These are phyloP conservation scores for Mionectes macconnelli DNA, from an alignment of 2,113 vertebrate genomes.

Conservation along the genomic window DNA sequence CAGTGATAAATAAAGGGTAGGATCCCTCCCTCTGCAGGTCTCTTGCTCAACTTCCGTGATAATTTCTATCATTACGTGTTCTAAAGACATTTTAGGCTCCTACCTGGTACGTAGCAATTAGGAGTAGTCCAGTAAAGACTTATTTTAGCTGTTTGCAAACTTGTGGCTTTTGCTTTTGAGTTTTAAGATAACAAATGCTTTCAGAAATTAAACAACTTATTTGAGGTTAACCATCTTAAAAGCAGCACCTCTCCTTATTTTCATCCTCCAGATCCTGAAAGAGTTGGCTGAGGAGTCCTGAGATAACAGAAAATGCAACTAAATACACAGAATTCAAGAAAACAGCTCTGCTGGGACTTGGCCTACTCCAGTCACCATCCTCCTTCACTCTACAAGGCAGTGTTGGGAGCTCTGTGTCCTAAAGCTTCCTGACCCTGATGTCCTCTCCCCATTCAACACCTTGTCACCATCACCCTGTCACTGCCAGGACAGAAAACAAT, in stretches of 20 bases:
- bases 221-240: not conserved
- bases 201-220: not conserved
- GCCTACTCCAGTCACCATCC: not conserved
- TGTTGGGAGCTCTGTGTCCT: not conserved
- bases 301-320: not conserved
- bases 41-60: not conserved
- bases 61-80: not conserved
- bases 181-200: not conserved
- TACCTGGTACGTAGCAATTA: not conserved
- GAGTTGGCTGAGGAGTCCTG: not conserved
- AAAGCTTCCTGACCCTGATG: not conserved
- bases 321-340: not conserved
- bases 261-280: not conserved
- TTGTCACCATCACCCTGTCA: not conserved
- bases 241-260: not conserved
- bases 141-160: not conserved
- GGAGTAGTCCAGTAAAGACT: not conserved
- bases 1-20: not conserved
- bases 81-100: not conserved
- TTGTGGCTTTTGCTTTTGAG: not conserved
- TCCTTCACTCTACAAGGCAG: not conserved
- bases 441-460: not conserved
- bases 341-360: not conserved
- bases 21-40: not conserved
- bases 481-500: not conserved